Percentiles rank a stretch among this genome's conserved stretches.
Evolutionary conservation across 2,113 vertebrate species (phyloP).

Genomic region (Catharus minimus): DNA sequence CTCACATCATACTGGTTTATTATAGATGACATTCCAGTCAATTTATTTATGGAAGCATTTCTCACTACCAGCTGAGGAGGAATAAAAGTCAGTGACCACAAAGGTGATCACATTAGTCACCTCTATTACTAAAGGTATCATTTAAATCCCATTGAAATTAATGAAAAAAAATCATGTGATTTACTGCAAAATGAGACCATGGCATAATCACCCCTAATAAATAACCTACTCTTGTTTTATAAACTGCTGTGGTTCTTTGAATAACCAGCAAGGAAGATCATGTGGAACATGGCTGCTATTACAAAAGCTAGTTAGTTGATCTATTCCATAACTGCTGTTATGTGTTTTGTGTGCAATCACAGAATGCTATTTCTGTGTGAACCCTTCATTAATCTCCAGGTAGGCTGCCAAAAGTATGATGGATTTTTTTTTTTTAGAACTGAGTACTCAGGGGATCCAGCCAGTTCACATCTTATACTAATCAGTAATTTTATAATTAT

Average conservation of each 20-base stretch:
- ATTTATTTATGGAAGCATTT: not conserved
- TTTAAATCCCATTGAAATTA: not conserved
- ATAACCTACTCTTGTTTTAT: not conserved
- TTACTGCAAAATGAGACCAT: not conserved
- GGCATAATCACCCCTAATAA: not conserved
- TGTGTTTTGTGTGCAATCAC: conserved; percentile 39
- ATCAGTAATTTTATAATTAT: conserved; percentile 21
- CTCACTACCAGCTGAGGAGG: not conserved
- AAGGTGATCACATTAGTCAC: not conserved
- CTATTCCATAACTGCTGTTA: conserved; percentile 52
- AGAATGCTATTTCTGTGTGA: conserved; percentile 52
- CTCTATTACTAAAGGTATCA: not conserved
- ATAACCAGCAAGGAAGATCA: not conserved
- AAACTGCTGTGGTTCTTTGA: not conserved
- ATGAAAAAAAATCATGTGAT: not conserved
- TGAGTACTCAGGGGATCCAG: conserved; percentile 11
- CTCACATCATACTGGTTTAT: not conserved
- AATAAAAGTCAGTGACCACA: not conserved
- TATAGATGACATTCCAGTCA: not conserved
- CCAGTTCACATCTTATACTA: not conserved
- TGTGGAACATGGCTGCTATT: conserved; percentile 59
- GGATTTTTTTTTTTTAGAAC: not conserved
- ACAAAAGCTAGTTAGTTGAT: conserved; percentile 39
- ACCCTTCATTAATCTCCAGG: conserved; percentile 74
- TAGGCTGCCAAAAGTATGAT: conserved; percentile 72